Conservation (phyloP, 2,113 vertebrate species). For the Protomyctophum bolini region DNA sequence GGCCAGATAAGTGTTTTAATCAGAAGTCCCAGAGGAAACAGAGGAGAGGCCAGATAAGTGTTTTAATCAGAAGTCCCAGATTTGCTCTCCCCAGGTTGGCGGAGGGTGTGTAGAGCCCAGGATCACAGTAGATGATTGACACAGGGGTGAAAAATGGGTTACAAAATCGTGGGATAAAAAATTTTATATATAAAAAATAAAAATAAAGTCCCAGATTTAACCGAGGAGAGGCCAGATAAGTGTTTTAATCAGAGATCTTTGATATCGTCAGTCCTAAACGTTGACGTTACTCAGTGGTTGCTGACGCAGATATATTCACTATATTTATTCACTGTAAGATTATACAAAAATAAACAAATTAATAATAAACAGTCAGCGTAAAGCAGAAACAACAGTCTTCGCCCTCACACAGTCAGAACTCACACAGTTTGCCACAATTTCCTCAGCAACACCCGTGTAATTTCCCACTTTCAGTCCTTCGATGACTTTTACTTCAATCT, state of each 20-base stretch:
- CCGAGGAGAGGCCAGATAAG: constrained; percentile 59
- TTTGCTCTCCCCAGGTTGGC: neutral
- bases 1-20: constrained; percentile 41
- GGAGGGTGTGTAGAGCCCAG: neutral
- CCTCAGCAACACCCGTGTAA: constrained; percentile 83
- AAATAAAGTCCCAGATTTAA: constrained; percentile 62
- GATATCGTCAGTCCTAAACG: no score
- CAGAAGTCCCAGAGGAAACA: neutral
- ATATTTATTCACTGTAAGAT: no score
- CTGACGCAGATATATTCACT: no score
- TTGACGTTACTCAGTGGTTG: no score
- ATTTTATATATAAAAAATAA: no score
- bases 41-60: constrained; percentile 71
- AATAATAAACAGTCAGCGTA: no score
- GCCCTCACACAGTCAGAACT: neutral
- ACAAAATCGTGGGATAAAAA: no score
- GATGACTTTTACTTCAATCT: constrained; percentile 94
- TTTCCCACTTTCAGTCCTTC: constrained; percentile 94
- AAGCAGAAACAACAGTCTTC: no score
- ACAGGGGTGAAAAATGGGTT: no score
- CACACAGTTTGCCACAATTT: constrained; percentile 82
- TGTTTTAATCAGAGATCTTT: neutral
- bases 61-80: neutral
- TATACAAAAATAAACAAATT: no score
- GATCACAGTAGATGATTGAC: no score